Evolutionary conservation across 2,888 invertebrate species (phyloP).

Genomic region (Pimpla rufipes): DNA sequence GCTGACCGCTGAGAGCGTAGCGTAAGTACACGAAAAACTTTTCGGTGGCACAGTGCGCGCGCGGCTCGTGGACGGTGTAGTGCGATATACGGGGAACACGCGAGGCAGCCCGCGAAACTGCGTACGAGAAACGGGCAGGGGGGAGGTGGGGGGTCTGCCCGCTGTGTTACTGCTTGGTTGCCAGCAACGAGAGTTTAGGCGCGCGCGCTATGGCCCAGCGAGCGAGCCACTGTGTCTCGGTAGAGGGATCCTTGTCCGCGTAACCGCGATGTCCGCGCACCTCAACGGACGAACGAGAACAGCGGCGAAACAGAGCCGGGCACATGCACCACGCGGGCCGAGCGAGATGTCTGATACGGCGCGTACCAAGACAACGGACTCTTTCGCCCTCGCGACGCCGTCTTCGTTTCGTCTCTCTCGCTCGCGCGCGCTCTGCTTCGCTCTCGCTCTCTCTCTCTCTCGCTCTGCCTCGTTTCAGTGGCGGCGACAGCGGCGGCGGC

Average conservation of each 20-base stretch:
- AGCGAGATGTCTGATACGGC: slow-evolving; percentile 37
- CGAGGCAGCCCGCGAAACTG: slow-evolving; percentile 21
- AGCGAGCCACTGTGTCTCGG: slow-evolving; percentile 32
- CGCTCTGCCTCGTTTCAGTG: slow-evolving; percentile 31
- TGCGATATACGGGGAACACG: neutral
- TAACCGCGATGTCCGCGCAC: slow-evolving; percentile 66
- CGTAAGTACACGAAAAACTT: too few relatives aligned
- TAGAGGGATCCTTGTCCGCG: slow-evolving; percentile 57
- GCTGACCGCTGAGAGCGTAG: too few relatives aligned
- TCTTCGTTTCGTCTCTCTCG: neutral
- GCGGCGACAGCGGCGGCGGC: slow-evolving; percentile 28
- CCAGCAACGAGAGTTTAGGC: slow-evolving; percentile 35
- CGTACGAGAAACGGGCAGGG: neutral
- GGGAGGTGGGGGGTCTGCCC: neutral
- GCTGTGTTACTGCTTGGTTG: neutral
- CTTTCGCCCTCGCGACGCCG: slow-evolving; percentile 36
- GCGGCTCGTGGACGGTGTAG: too few relatives aligned
- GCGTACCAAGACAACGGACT: neutral
- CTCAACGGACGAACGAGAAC: slow-evolving; percentile 67
- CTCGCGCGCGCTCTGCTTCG: slow-evolving; percentile 5
- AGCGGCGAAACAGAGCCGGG: slow-evolving; percentile 41
- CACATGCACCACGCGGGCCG: slow-evolving; percentile 38
- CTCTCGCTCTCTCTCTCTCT: slow-evolving; percentile 49
- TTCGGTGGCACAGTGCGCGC: neutral
- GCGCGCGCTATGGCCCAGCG: slow-evolving; percentile 35